Percentiles rank a stretch among this genome's conserved stretches.
phyloP scores from a whole-genome alignment of 2,113 vertebrate genomes.

The Eidolon helvum region DNA sequence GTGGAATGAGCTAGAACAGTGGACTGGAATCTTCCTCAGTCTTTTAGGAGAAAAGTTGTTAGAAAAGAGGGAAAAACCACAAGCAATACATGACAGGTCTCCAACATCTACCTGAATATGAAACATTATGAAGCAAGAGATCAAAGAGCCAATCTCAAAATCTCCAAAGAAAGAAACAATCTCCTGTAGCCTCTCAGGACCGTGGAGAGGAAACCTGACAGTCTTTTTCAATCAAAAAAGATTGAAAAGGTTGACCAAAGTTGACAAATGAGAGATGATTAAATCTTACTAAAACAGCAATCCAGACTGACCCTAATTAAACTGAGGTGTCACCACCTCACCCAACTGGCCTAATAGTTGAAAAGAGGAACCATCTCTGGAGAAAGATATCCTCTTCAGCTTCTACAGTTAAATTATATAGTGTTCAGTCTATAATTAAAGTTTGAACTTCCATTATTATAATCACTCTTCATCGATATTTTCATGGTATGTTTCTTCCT shows the following conservation, averaged over 20 bases:
- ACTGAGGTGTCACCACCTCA: not conserved
- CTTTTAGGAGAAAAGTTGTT: not conserved
- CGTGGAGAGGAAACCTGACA: not conserved
- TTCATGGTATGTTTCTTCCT: not conserved
- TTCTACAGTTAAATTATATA: not conserved
- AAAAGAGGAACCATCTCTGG: not conserved
- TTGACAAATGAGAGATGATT: not conserved
- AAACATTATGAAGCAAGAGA: not conserved
- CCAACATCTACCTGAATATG: slow-evolving; percentile 2
- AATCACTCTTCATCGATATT: not conserved
- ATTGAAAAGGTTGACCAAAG: not conserved
- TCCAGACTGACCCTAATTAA: not conserved
- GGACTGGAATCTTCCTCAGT: not conserved
- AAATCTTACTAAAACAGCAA: slow-evolving; percentile 23
- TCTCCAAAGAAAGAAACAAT: not conserved
- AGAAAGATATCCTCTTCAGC: not conserved
- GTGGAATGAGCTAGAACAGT: not conserved
- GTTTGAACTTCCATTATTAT: not conserved
- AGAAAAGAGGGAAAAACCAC: not conserved
- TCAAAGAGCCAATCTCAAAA: slow-evolving; percentile 30
- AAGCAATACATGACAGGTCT: not conserved
- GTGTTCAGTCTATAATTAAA: not conserved
- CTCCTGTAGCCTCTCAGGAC: not conserved
- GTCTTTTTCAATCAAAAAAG: not conserved
- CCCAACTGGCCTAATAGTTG: not conserved